Conservation (phyloP, 1,140 invertebrate genomes). For the Riptortus pedestris region DNA sequence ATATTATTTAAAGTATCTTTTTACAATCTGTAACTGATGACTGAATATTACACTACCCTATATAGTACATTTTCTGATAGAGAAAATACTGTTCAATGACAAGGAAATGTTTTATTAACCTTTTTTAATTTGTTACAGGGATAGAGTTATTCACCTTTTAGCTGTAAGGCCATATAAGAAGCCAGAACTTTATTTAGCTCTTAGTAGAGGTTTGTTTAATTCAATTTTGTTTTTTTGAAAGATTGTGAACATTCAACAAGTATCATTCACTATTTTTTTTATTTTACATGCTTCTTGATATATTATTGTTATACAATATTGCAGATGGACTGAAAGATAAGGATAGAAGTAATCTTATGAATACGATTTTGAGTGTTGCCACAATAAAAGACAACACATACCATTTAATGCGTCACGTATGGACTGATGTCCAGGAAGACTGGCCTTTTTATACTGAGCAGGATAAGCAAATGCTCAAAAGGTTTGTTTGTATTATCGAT, state of each 20-base stretch:
- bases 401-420: conserved; percentile 68
- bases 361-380: conserved; percentile 64
- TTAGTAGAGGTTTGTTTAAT: conserved; percentile 57
- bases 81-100: no score
- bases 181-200: conserved; percentile 69
- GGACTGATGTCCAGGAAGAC: conserved; percentile 86
- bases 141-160: conserved; percentile 84
- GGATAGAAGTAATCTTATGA: conserved; percentile 57
- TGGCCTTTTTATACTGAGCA: conserved; percentile 88
- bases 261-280: neutral
- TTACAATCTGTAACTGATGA: no score
- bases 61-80: no score
- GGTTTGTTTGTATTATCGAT: conserved; percentile 42
- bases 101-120: no score
- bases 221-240: no score
- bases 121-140: conserved; percentile 46
- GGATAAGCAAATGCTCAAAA: conserved; percentile 74
- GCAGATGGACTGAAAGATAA: conserved; percentile 77
- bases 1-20: no score
- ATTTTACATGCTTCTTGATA: neutral
- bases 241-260: no score
- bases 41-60: no score
- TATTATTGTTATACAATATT: neutral
- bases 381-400: conserved; percentile 76
- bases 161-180: conserved; percentile 87